Evolutionary conservation across 2,888 invertebrate genomes (phyloP), one percentile per base, ranked within the genome.

Genomic region (Nomada ruficornis): DNA sequence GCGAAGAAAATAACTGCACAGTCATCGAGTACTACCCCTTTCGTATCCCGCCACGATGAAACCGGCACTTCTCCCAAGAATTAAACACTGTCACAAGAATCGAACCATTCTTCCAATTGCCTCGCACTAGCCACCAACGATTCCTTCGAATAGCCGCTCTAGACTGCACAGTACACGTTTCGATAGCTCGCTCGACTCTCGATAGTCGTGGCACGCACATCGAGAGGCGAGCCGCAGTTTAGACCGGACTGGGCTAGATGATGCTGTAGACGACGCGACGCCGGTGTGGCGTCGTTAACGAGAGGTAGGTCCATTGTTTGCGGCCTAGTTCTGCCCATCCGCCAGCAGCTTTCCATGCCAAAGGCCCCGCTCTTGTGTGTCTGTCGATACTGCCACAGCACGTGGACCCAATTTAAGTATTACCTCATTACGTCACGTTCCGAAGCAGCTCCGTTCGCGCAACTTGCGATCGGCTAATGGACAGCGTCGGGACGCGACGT

Each of bases 321-420:
- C 89, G 91, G 90, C 91, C 91, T 89, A 91, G 91, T 91, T 92
- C 89, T 88, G 85, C 82, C 86, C 85, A 83, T 89, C 86, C 87
- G 77, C 64, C 81, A 68, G 77, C 75, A 84, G 83, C 84, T 85
- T 87, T 86, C 86, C 76, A 85, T 72, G 86, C 77, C 84, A 65
- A 64, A 84, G 83, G 75, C 74, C 77, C 78, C 13, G 50, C 52
- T 52, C 20, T 20, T 64, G 50, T 44, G 42, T 64, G 63, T 69
- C 86, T 87, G 87, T 88, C 88, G 88, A 88, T 88, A 88, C 82
- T 79, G 72, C 83, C 77, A 65, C 77, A 47, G 72, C 84, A 84
- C 82, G 87, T 86, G 87, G 78, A 85, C 67, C 84, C 80, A 85
- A 88, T 88, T 87, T 87, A 88, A 88, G 88, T 88, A 88, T 88